These are phyloP conservation scores for Stichodactyla helianthus DNA, from an alignment of 64 coral and sea anemone genomes.

Conservation along the genomic window DNA sequence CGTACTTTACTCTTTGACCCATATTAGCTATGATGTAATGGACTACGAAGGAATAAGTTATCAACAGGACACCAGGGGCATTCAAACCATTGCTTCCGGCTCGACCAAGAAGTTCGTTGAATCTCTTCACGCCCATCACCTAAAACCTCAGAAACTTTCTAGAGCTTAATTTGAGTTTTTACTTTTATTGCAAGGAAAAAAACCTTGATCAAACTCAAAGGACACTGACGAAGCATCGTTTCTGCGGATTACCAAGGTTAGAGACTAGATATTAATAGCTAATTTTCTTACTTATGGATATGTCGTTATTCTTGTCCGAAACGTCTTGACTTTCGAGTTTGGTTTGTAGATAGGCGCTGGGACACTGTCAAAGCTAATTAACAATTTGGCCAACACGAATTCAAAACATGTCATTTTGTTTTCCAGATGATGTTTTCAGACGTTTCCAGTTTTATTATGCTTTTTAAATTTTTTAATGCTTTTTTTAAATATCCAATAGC, in stretches of 20 bases:
- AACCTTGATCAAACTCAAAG: not conserved
- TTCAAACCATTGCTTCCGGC: conserved; percentile 30
- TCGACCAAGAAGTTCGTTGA: conserved; percentile 30
- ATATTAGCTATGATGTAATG: conserved; percentile 54
- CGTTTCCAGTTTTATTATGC: not conserved
- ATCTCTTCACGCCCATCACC: not conserved
- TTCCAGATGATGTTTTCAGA: not conserved
- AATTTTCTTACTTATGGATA: conserved; percentile 1
- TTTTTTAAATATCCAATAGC: not conserved
- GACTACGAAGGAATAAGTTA: conserved; percentile 18
- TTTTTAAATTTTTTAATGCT: not conserved
- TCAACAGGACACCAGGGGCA: conserved; percentile 17
- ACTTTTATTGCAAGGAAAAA: not conserved
- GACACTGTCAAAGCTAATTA: not conserved
- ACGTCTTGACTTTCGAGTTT: not conserved
- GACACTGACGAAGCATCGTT: not conserved
- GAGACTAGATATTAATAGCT: not conserved
- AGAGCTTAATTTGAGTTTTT: not conserved
- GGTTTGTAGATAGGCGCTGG: not conserved
- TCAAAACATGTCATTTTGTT: not conserved
- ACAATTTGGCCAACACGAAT: not conserved
- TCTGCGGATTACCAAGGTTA: not conserved
- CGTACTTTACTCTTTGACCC: conserved; percentile 33
- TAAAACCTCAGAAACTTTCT: not conserved
- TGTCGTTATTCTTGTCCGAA: not conserved